Base-by-base conservation (phyloP, 2,113 vertebrate genomes). In the Siphamia tubifer region DNA sequence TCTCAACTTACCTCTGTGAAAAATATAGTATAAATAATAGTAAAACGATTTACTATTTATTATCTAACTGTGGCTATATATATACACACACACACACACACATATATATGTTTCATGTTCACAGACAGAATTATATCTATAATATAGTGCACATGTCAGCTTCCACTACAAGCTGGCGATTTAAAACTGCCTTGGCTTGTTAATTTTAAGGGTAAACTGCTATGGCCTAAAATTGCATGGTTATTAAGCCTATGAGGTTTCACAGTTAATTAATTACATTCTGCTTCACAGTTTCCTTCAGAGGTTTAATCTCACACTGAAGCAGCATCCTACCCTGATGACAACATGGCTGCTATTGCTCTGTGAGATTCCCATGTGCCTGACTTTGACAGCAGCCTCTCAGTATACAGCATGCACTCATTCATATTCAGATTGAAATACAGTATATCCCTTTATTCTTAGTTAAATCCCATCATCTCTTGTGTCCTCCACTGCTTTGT, bases 381-480 rank as follows among this genome's bases (percentile, higher is more conserved):
- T 17, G 15, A 55, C 61, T 34, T 34, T 55, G 27, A 27, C 40
- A 24, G 35, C 45, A 12, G 62, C 43, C 58, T 60, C n/a, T n/a
- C n/a, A n/a, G n/a, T n/a, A n/a, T n/a, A n/a, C n/a, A n/a, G n/a
- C n/a, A n/a, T n/a, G n/a, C n/a, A n/a, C n/a, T 78, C 40, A 27
- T 40, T 47, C 65, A 55, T 77, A 77, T 58, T 83, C 57, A 20
- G 21, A 30, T 31, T 21, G 20, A 61, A 72, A 74, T 57, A 67
- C 43, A 73, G 56, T 53, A 38, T 9, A 39, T 58, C 66, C 36
- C 51, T 66, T 77, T 75, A 55, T 69, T 75, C 23, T 16, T 40
- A 12, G 43, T 63, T 81, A 82, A 74, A 82, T 84, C 64, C 63
- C 44, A 48, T 79, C 68, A 72, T 62, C 49, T 77, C 51, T 53